phyloP scores from a whole-genome alignment of 2,888 invertebrate species.

The Deilephila elpenor region DNA sequence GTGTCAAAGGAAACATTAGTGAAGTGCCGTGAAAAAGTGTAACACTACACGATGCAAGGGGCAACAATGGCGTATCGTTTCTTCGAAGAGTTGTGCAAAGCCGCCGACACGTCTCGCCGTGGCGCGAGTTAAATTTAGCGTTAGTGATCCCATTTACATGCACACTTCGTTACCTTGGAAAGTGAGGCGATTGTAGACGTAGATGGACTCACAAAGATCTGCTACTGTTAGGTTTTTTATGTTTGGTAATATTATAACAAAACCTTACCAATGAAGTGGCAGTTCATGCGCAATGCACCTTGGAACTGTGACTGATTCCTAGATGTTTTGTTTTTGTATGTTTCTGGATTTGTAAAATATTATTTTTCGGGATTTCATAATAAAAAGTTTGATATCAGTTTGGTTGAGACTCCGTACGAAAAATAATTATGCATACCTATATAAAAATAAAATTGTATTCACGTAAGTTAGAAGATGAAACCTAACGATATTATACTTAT shows the following conservation, averaged over 20 bases:
- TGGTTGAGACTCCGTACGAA: background rate
- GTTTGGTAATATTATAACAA: background rate
- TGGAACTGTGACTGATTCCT: too few relatives aligned
- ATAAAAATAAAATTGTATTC: too few relatives aligned
- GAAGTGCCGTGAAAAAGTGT: slow-evolving; percentile 74
- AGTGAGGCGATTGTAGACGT: slow-evolving; percentile 33
- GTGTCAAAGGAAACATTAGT: slow-evolving; percentile 70
- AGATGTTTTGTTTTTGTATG: too few relatives aligned
- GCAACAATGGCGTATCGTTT: slow-evolving; percentile 81
- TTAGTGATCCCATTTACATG: slow-evolving; percentile 75
- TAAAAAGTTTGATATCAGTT: too few relatives aligned
- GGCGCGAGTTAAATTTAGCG: slow-evolving; percentile 80
- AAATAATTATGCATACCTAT: too few relatives aligned
- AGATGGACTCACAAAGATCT: background rate
- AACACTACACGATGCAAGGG: slow-evolving; percentile 76
- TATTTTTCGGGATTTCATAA: too few relatives aligned
- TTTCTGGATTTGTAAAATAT: too few relatives aligned
- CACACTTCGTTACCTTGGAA: slow-evolving; percentile 38
- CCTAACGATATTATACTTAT: background rate
- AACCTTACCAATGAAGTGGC: too few relatives aligned
- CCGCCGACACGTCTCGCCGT: slow-evolving; percentile 63
- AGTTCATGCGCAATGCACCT: too few relatives aligned
- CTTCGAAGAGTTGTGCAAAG: slow-evolving; percentile 64
- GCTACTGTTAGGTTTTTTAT: slow-evolving; percentile 1
- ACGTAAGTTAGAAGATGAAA: too few relatives aligned